Conservation (phyloP, 2,888 invertebrate species). For the Lasioglossum oenotherae region DNA sequence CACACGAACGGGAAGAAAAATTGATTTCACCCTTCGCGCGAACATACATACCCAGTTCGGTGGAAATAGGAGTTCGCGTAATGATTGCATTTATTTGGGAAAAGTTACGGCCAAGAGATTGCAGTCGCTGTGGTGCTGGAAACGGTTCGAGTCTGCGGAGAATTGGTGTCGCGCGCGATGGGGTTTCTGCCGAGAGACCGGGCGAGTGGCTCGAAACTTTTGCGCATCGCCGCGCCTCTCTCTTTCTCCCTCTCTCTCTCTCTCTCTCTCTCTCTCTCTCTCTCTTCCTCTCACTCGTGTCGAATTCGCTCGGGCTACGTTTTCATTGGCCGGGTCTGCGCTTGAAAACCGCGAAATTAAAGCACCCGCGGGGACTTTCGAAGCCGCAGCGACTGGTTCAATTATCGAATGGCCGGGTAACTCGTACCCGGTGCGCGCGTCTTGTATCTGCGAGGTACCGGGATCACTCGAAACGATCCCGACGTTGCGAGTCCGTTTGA, state of each 20-base stretch:
- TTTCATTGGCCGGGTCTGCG: slow-evolving; percentile 36
- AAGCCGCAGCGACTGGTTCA: slow-evolving; percentile 54
- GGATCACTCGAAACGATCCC: background rate
- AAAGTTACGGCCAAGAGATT: background rate
- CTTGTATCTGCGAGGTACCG: background rate
- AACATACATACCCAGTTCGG: background rate
- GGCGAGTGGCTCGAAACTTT: background rate
- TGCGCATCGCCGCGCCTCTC: background rate
- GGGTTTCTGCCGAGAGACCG: background rate
- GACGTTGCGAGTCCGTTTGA: background rate
- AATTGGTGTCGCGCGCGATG: slow-evolving; percentile 4
- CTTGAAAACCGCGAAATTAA: slow-evolving; percentile 48
- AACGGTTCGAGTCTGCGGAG: slow-evolving; percentile 6
- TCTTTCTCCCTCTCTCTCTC: background rate
- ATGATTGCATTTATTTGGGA: slow-evolving; percentile 2
- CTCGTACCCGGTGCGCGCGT: background rate
- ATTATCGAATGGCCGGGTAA: slow-evolving; percentile 56
- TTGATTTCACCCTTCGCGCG: background rate
- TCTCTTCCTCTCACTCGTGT: background rate
- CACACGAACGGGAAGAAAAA: background rate
- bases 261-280: background rate
- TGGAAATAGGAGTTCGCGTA: background rate
- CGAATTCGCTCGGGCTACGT: slow-evolving; percentile 23
- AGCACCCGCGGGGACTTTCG: slow-evolving; percentile 40
- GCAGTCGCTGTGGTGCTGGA: background rate